Percentiles rank a stretch among this genome's conserved stretches.
Evolutionary conservation across 2,888 invertebrate species (phyloP).

Genomic region (Drosophila conformis): DNA sequence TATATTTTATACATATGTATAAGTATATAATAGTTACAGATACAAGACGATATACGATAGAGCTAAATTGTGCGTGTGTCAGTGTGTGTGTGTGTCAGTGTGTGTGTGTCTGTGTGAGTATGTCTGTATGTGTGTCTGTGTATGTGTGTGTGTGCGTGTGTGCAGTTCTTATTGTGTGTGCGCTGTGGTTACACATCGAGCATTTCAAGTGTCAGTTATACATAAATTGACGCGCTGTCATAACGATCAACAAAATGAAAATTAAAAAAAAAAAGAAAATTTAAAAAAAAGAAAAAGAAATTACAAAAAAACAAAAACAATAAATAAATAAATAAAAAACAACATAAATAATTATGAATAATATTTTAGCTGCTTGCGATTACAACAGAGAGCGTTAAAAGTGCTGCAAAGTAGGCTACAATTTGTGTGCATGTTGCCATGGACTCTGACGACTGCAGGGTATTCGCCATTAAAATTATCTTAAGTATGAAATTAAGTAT

Average conservation of each 20-base stretch:
- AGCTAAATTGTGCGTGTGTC: neutral
- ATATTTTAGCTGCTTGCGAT: neutral
- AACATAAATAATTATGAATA: neutral
- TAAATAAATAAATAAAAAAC: slow-evolving; percentile 8
- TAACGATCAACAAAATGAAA: neutral
- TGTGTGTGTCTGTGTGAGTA: neutral
- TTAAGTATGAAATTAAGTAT: too few species aligned
- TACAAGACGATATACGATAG: neutral
- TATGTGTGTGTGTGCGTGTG: neutral
- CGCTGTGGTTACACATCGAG: slow-evolving; percentile 7
- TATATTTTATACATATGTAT: slow-evolving; percentile 18
- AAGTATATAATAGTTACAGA: slow-evolving; percentile 17
- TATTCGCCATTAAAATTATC: neutral
- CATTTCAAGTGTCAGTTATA: slow-evolving; percentile 13
- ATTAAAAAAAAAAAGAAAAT: neutral
- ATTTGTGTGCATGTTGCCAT: neutral
- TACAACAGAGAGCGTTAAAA: neutral
- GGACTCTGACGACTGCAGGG: too few species aligned
- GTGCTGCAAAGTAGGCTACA: neutral
- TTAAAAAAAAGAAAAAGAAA: neutral
- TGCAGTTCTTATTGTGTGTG: neutral
- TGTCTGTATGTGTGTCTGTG: too few species aligned
- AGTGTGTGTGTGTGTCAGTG: neutral
- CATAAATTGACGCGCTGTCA: slow-evolving; percentile 17
- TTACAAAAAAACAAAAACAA: neutral